Conservation (phyloP, 2,113 vertebrate species). For the Seriola quinqueradiata region DNA sequence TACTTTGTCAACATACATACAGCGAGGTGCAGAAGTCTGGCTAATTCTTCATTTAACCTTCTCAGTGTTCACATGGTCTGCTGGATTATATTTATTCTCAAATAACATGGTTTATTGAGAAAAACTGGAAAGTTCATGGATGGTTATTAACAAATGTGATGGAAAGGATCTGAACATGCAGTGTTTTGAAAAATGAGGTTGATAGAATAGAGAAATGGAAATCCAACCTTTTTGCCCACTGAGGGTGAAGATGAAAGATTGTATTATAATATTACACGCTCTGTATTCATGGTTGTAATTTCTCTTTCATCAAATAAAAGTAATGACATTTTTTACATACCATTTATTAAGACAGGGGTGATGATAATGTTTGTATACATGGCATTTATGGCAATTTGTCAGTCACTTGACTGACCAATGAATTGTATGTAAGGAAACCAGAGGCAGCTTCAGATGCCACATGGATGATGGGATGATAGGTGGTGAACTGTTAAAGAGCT, state of each 20-base stretch:
- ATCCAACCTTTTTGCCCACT: neutral
- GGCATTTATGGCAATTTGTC: neutral
- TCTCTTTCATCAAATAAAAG: neutral
- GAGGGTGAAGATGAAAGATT: neutral
- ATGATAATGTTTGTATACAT: no score
- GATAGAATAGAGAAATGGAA: neutral
- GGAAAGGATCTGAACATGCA: neutral
- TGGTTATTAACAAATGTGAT: neutral
- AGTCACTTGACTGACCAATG: neutral
- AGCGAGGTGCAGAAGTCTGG: neutral
- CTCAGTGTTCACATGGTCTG: no score
- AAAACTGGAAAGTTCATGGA: neutral
- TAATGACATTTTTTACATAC: neutral
- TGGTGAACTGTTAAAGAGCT: neutral
- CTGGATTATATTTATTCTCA: neutral
- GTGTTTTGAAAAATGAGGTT: no score
- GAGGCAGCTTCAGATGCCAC: neutral
- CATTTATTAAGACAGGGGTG: no score
- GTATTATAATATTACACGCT: neutral
- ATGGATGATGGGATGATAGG: neutral
- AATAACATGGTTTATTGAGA: neutral
- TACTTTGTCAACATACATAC: neutral
- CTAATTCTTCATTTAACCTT: neutral
- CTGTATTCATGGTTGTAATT: no score
- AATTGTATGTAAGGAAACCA: neutral